These are phyloP conservation scores for Poecilia velifera DNA, from an alignment of 2,797 vertebrate genomes.

Conservation along the genomic window DNA sequence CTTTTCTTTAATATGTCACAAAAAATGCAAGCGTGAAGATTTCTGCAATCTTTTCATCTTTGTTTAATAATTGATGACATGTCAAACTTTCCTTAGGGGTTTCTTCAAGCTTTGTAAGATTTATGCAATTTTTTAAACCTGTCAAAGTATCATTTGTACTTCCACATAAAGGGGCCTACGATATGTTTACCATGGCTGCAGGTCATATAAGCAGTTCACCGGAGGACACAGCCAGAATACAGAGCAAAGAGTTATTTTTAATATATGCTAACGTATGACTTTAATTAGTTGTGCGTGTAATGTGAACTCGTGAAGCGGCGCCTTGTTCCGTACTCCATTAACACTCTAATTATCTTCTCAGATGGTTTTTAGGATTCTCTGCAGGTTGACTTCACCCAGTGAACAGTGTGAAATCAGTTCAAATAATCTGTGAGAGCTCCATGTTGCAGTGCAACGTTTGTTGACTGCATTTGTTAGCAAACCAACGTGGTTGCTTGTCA, in stretches of 20 bases:
- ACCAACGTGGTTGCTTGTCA: conserved; percentile 1
- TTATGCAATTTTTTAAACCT: neutral
- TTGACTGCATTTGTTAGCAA: conserved; percentile 29
- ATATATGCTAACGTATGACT: neutral
- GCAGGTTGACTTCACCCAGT: conserved; percentile 14
- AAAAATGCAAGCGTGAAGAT: neutral
- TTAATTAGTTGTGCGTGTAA: conserved; percentile 1
- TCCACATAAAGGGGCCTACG: neutral
- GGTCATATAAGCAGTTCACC: neutral
- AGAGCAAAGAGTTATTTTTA: neutral
- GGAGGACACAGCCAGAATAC: neutral
- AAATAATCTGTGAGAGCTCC: conserved; percentile 13
- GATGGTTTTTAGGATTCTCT: neutral
- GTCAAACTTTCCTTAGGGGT: neutral
- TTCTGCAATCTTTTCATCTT: neutral
- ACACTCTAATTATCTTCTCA: neutral
- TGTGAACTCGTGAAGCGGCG: too few relatives aligned
- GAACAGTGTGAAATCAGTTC: conserved; percentile 19
- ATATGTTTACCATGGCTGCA: neutral
- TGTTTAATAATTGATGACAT: neutral
- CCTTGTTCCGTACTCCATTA: neutral
- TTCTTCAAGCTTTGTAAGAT: neutral
- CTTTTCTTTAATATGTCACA: neutral
- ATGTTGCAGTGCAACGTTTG: conserved; percentile 14
- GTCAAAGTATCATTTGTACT: neutral